Evolutionary conservation across 2,113 vertebrate species (phyloP).

Genomic region (Psilopogon haemacephalus): DNA sequence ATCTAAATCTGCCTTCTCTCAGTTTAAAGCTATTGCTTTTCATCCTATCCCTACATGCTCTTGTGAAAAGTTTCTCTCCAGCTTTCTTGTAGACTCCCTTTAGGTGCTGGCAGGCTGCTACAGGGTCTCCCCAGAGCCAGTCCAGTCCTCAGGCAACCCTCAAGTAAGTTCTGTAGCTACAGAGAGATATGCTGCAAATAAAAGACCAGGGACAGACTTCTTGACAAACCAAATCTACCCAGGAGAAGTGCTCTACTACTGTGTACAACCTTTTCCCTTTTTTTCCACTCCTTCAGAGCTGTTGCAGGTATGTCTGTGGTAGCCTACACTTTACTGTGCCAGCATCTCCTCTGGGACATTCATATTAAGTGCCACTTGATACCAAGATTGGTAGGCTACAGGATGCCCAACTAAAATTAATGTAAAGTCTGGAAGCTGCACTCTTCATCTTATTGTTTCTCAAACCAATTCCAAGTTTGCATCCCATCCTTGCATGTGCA

Average conservation of each 20-base stretch:
- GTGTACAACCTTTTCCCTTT: background rate
- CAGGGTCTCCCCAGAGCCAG: background rate
- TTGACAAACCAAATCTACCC: background rate
- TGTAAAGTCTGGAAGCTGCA: background rate
- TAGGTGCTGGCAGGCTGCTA: no score
- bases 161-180: background rate
- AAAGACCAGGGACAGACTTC: background rate
- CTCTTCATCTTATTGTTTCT: background rate
- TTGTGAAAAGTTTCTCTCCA: no score
- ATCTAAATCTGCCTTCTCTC: no score
- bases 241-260: background rate
- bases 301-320: background rate
- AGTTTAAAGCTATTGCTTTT: no score
- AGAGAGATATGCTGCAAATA: background rate
- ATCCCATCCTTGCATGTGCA: background rate
- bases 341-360: background rate
- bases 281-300: background rate
- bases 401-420: background rate
- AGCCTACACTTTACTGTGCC: background rate
- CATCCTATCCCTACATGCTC: no score
- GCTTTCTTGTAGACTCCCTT: no score
- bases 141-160: background rate
- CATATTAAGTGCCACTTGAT: no score
- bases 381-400: background rate
- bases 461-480: background rate